Evolutionary conservation across 2,888 invertebrate species (phyloP).

Genomic region (Diaprepes abbreviatus): DNA sequence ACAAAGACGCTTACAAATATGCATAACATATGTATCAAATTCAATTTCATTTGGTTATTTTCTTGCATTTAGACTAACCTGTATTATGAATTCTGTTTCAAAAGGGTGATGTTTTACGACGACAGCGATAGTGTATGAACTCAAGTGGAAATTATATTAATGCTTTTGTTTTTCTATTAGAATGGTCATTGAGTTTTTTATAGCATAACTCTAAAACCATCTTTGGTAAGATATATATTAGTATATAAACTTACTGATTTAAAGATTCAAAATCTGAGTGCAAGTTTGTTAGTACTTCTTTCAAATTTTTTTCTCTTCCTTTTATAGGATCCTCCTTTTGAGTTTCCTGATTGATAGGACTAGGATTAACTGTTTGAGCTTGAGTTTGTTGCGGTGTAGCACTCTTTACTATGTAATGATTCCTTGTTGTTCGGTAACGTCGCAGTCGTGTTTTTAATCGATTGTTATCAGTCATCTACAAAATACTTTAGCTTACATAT

Average conservation of each 20-base stretch:
- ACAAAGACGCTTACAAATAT: too few species aligned
- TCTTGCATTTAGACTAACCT: too few species aligned
- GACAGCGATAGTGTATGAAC: too few species aligned
- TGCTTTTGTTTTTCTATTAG: too few species aligned
- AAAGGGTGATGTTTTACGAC: too few species aligned
- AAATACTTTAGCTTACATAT: background rate
- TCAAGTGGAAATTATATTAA: too few species aligned
- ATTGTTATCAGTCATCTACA: slow-evolving; percentile 26
- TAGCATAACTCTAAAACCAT: too few species aligned
- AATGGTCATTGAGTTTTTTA: too few species aligned
- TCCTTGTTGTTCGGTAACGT: slow-evolving; percentile 23
- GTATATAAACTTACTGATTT: slow-evolving; percentile 58
- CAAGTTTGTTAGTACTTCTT: slow-evolving; percentile 64
- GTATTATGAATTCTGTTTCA: too few species aligned
- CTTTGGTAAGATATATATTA: too few species aligned
- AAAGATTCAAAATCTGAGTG: slow-evolving; percentile 65
- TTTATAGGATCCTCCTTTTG: slow-evolving; percentile 42
- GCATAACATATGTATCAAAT: too few species aligned
- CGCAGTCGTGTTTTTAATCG: slow-evolving; percentile 21
- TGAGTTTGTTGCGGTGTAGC: slow-evolving; percentile 6
- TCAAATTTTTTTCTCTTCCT: slow-evolving; percentile 62
- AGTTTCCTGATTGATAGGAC: slow-evolving; percentile 6
- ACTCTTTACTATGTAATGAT: slow-evolving; percentile 11
- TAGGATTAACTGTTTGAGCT: background rate
- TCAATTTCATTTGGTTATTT: too few species aligned